Evolutionary conservation across 1,140 invertebrate genomes (phyloP).

Genomic region (Lepeophtheirus salmonis): DNA sequence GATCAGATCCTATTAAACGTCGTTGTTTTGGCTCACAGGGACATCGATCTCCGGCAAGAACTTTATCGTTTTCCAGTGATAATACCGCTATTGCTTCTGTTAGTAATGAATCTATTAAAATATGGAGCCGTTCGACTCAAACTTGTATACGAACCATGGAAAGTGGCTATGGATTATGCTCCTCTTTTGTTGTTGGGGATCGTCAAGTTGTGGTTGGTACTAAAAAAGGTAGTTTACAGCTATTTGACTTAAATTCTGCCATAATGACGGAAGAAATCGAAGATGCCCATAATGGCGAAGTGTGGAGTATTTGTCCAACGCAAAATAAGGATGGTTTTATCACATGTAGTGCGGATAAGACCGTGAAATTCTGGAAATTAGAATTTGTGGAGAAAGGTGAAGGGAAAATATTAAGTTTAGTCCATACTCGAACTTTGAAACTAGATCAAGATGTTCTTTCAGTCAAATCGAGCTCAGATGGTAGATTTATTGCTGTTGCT

Average conservation of each 20-base stretch:
- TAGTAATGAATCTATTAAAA: constrained; percentile 49
- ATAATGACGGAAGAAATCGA: constrained; percentile 48
- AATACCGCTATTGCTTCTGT: constrained; percentile 63
- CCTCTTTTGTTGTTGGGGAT: constrained; percentile 77
- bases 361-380: constrained; percentile 85
- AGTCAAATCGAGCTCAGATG: constrained; percentile 62
- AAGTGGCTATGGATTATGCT: constrained; percentile 46
- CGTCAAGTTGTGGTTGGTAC: constrained; percentile 69
- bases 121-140: constrained; percentile 40
- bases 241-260: constrained; percentile 66
- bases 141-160: constrained; percentile 56
- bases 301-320: constrained; percentile 53
- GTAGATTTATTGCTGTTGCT: constrained; percentile 67
- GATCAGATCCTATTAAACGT: constrained; percentile 33
- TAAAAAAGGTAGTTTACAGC: constrained; percentile 61
- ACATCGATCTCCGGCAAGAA: constrained; percentile 70
- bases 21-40: constrained; percentile 42
- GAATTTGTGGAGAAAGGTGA: constrained; percentile 46
- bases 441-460: constrained; percentile 67
- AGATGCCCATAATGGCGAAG: constrained; percentile 50
- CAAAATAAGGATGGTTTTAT: constrained; percentile 55
- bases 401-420: constrained; percentile 18
- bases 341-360: constrained; percentile 67
- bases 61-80: constrained; percentile 74
- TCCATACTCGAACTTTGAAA: constrained; percentile 59